A percentile compares a stretch with the other conserved stretches of the same genome.
Conservation (phyloP, 2,113 vertebrate genomes). For the Lasiurus borealis region DNA sequence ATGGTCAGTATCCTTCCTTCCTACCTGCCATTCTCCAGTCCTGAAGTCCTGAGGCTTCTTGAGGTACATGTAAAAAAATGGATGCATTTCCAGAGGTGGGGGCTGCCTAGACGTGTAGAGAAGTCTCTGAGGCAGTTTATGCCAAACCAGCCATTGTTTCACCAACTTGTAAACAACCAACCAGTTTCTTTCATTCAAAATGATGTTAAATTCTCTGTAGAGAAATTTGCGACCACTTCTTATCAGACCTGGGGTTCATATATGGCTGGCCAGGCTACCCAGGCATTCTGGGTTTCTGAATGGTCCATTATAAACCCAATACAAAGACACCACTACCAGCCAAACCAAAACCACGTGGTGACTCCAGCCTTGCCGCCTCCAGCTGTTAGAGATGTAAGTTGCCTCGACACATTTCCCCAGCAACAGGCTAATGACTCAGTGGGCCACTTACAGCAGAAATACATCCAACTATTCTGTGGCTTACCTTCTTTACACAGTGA, state of each 20-base stretch:
- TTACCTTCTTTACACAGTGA: constrained; percentile 78
- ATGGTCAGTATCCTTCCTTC: background rate
- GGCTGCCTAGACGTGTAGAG: constrained; percentile 76
- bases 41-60: constrained; percentile 57
- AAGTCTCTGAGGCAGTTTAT: constrained; percentile 70
- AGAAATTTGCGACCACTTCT: background rate
- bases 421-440: background rate
- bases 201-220: background rate
- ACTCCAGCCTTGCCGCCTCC: background rate
- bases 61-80: constrained; percentile 74
- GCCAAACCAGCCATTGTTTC: background rate
- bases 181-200: background rate
- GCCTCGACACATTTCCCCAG: background rate
- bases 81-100: constrained; percentile 78
- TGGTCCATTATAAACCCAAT: background rate
- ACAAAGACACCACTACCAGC: background rate
- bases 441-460: background rate
- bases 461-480: constrained; percentile 74
- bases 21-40: constrained; percentile 49
- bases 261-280: background rate
- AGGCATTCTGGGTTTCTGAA: constrained; percentile 75
- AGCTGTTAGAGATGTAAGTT: background rate
- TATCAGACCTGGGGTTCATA: constrained; percentile 47
- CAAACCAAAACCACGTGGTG: background rate
- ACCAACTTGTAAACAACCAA: background rate